Evolutionary conservation across 2,113 vertebrate genomes (phyloP).

Genomic region (Uropsilus gracilis): DNA sequence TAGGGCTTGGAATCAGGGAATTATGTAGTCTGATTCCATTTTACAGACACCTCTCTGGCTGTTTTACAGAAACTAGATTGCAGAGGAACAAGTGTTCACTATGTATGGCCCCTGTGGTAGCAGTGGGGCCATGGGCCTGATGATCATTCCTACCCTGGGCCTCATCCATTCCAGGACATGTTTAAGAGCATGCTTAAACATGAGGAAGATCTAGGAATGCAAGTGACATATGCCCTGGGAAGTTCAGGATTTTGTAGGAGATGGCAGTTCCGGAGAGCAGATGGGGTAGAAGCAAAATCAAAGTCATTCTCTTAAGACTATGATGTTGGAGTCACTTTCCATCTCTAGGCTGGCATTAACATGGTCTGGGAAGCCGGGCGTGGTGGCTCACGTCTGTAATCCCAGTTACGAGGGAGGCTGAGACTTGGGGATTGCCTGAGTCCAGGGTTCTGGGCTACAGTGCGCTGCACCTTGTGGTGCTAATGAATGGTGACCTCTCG

Average conservation of each 20-base stretch:
- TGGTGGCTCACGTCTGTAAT: too few relatives aligned
- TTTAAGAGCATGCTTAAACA: too few relatives aligned
- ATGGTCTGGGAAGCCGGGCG: background rate
- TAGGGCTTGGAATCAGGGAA: background rate
- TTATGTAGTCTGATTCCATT: background rate
- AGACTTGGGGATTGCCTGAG: too few relatives aligned
- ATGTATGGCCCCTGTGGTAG: background rate
- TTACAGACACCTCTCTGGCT: background rate
- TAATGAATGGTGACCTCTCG: too few relatives aligned
- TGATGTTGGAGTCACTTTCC: background rate
- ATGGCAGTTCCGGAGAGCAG: background rate
- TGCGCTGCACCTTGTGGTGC: too few relatives aligned
- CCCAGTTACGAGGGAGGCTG: too few relatives aligned
- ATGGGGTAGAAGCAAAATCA: background rate
- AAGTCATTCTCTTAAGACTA: background rate
- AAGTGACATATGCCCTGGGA: background rate
- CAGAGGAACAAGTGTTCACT: background rate
- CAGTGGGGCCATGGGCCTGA: background rate
- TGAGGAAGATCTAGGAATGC: background rate
- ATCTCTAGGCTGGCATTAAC: background rate
- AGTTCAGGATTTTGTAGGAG: background rate
- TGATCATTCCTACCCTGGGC: background rate
- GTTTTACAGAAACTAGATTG: background rate
- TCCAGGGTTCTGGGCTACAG: too few relatives aligned
- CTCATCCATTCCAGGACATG: background rate